A percentile compares a stretch with the other conserved stretches of the same genome.
phyloP scores from a whole-genome alignment of 1,140 invertebrate species.

The Drosophila truncata region DNA sequence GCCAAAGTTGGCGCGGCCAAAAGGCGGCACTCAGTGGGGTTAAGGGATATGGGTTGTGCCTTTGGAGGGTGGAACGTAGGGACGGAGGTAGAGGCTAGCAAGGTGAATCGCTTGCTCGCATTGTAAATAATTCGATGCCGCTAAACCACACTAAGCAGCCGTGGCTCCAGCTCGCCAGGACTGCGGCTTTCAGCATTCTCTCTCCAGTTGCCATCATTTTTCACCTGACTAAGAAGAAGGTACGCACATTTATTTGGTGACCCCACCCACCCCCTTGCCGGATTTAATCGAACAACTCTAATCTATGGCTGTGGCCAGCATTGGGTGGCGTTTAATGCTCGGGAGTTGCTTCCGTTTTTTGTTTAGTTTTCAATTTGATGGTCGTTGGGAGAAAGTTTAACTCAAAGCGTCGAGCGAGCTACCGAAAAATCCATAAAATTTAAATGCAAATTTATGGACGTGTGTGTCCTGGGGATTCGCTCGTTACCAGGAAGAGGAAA shows the following conservation, averaged over 20 bases:
- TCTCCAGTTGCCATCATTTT: slow-evolving; percentile 42
- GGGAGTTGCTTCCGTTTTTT: not conserved
- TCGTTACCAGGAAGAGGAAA: slow-evolving; percentile 15
- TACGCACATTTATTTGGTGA: slow-evolving; percentile 50
- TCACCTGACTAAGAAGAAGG: slow-evolving; percentile 46
- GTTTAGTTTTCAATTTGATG: slow-evolving; percentile 48
- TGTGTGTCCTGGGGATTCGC: slow-evolving; percentile 50
- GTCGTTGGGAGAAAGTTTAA: slow-evolving; percentile 25
- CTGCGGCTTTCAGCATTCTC: slow-evolving; percentile 39
- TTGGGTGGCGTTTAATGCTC: slow-evolving; percentile 5
- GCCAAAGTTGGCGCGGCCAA: slow-evolving; percentile 55
- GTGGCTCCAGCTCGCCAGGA: slow-evolving; percentile 32
- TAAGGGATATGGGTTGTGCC: not conserved
- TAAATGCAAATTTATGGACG: slow-evolving; percentile 81
- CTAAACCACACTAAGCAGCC: slow-evolving; percentile 70
- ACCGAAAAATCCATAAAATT: slow-evolving; percentile 74
- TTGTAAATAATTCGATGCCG: slow-evolving; percentile 75
- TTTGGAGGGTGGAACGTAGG: too few species aligned
- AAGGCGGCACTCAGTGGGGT: slow-evolving; percentile 15
- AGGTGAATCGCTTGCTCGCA: slow-evolving; percentile 28
- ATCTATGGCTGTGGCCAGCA: slow-evolving; percentile 25
- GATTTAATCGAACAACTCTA: slow-evolving; percentile 47
- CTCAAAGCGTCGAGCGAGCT: slow-evolving; percentile 1
- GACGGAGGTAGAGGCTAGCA: not conserved
- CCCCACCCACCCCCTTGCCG: not conserved